Conservation (phyloP, 2,888 invertebrate genomes). For the Zhengitettix transpicula region DNA sequence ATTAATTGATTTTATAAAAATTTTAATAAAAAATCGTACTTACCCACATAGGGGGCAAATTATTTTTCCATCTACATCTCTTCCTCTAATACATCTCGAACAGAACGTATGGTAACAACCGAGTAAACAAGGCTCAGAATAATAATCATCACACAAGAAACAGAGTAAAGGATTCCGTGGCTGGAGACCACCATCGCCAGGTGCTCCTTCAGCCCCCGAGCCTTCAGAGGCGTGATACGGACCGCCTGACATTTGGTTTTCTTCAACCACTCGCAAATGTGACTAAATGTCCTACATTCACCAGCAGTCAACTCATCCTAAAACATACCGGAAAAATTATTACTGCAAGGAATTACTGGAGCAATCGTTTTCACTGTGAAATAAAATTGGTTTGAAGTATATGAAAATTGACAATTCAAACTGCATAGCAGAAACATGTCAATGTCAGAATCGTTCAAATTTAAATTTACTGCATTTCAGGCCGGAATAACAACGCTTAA, state of each 20-base stretch:
- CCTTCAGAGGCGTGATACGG: constrained; percentile 8
- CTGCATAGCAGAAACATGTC: too few relatives aligned
- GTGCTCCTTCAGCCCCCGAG: constrained; percentile 5
- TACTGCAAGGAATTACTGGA: too few relatives aligned
- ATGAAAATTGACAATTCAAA: too few relatives aligned
- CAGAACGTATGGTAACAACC: constrained; percentile 56
- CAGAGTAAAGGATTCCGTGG: constrained; percentile 43
- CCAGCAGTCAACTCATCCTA: constrained; percentile 1
- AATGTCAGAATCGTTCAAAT: too few relatives aligned
- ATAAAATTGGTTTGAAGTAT: too few relatives aligned
- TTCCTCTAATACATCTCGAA: constrained; percentile 42
- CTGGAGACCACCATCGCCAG: constrained; percentile 13
- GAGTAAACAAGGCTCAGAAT: constrained; percentile 47
- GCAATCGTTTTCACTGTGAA: too few relatives aligned
- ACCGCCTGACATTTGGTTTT: constrained; percentile 8
- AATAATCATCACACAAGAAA: constrained; percentile 49
- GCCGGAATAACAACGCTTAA: too few relatives aligned
- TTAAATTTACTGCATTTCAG: too few relatives aligned
- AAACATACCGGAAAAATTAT: neutral
- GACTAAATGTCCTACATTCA: neutral
- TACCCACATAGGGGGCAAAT: constrained; percentile 52
- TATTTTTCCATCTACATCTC: constrained; percentile 41
- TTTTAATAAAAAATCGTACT: constrained; percentile 12
- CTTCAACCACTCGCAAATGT: neutral
- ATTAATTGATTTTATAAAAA: too few relatives aligned